Percentiles rank a stretch among this genome's conserved stretches.
Evolutionary conservation across 1,140 invertebrate genomes (phyloP).

Genomic region (Dinoponera quadriceps): DNA sequence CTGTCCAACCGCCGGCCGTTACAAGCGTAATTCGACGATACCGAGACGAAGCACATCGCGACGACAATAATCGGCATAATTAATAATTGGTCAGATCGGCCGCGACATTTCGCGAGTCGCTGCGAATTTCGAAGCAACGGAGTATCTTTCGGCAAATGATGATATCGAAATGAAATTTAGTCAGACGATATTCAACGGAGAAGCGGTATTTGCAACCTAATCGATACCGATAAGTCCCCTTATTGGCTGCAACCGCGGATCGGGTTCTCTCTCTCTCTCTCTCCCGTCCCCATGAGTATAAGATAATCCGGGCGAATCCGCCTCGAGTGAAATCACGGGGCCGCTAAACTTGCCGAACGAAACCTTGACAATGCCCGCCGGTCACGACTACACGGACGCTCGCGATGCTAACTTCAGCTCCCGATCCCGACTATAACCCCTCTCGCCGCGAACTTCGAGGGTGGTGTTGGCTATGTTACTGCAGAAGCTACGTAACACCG

Average conservation of each 20-base stretch:
- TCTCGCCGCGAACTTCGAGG: constrained; percentile 41
- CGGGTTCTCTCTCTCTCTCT: constrained; percentile 31
- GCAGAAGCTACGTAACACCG: constrained; percentile 78
- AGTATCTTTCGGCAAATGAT: neutral
- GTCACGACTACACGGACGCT: constrained; percentile 47
- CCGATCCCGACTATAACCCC: constrained; percentile 51
- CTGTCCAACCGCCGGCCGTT: constrained; percentile 5
- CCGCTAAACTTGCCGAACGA: constrained; percentile 64
- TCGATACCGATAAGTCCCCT: constrained; percentile 26
- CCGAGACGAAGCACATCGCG: neutral
- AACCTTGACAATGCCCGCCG: constrained; percentile 77
- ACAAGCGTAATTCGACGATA: constrained; percentile 14
- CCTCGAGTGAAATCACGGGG: constrained; percentile 28
- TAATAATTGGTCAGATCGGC: neutral
- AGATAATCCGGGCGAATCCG: constrained; percentile 40
- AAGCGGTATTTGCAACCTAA: neutral
- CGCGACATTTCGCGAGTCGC: constrained; percentile 11
- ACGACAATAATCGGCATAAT: neutral
- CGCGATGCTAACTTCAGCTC: constrained; percentile 61
- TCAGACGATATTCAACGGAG: neutral
- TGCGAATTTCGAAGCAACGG: neutral
- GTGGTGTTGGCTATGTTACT: constrained; percentile 19
- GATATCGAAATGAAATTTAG: too few relatives aligned
- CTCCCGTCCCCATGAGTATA: neutral
- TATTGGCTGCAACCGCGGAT: neutral